Conservation (phyloP, 2,888 invertebrate species). For the Lissocephala sabroskyi region DNA sequence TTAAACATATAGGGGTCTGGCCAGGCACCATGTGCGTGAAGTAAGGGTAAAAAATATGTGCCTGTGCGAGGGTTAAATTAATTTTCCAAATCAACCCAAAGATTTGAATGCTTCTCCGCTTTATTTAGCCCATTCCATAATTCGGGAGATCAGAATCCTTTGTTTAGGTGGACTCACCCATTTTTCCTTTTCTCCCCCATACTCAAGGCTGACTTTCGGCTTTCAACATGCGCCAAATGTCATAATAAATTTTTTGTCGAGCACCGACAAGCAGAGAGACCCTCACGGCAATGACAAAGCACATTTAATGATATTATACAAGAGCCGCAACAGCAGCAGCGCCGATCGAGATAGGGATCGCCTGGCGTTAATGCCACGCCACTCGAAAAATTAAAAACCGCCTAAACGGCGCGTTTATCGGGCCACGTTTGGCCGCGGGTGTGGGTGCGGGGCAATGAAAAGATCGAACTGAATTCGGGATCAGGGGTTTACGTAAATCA, state of each 20-base stretch:
- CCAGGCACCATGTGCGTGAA: too few species aligned
- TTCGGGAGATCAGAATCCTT: too few species aligned
- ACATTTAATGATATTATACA: slow-evolving; percentile 44
- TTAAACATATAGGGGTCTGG: too few species aligned
- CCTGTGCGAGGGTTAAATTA: too few species aligned
- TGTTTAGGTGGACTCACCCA: too few species aligned
- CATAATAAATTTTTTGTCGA: slow-evolving; percentile 58
- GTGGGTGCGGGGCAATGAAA: slow-evolving; percentile 3
- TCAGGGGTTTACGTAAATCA: too few species aligned
- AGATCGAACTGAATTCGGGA: background rate
- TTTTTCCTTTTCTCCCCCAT: too few species aligned
- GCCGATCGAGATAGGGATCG: slow-evolving; percentile 52
- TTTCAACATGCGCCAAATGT: slow-evolving; percentile 64
- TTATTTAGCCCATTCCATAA: too few species aligned
- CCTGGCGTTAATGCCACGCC: slow-evolving; percentile 38
- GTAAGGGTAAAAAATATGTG: too few species aligned
- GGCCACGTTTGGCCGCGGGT: slow-evolving; percentile 5
- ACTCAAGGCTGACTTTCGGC: slow-evolving; percentile 9
- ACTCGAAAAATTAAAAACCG: slow-evolving; percentile 45
- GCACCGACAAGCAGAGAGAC: slow-evolving; percentile 30
- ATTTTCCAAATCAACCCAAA: too few species aligned
- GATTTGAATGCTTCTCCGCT: too few species aligned
- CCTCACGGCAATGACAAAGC: slow-evolving; percentile 58
- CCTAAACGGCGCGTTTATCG: slow-evolving; percentile 54
- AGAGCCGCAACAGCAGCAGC: slow-evolving; percentile 46